phyloP scores from a whole-genome alignment of 2,113 vertebrate species.

The Pygoscelis antarcticus region DNA sequence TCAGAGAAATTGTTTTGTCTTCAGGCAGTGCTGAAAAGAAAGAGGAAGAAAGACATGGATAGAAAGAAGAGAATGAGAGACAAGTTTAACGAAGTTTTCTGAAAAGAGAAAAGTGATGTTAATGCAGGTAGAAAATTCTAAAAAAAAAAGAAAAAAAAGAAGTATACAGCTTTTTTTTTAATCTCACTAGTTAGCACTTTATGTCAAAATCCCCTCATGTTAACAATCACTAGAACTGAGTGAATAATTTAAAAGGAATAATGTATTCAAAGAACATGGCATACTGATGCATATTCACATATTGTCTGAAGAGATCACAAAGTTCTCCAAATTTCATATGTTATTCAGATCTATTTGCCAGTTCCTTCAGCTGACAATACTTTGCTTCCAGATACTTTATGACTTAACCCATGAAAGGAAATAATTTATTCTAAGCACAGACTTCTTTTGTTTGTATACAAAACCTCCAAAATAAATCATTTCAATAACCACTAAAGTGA shows the following conservation, averaged over 20 bases:
- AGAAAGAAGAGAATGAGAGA: background rate
- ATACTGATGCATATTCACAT: conserved; percentile 54
- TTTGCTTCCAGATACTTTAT: background rate
- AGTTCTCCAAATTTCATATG: conserved; percentile 47
- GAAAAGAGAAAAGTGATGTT: background rate
- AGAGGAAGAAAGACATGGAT: background rate
- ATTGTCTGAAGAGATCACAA: conserved; percentile 66
- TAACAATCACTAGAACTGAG: conserved; percentile 51
- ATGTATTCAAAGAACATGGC: conserved; percentile 56
- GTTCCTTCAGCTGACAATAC: conserved; percentile 20
- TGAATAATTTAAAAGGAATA: conserved; percentile 61
- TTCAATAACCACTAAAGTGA: background rate
- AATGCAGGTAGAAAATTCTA: conserved; percentile 9
- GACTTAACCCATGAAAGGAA: conserved; percentile 1
- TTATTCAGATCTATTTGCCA: conserved; percentile 45
- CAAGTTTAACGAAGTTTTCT: background rate
- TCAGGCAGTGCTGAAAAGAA: background rate
- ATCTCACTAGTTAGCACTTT: conserved; percentile 39
- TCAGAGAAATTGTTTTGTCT: conserved; percentile 50
- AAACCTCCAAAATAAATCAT: background rate
- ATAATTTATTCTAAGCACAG: background rate
- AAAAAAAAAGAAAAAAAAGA: background rate
- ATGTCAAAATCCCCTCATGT: conserved; percentile 54
- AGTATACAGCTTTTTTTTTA: background rate
- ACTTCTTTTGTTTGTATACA: background rate